Evolutionary conservation across 2,888 invertebrate genomes (phyloP), one percentile per base, ranked within the genome.

Genomic region (Tridacna gigas): DNA sequence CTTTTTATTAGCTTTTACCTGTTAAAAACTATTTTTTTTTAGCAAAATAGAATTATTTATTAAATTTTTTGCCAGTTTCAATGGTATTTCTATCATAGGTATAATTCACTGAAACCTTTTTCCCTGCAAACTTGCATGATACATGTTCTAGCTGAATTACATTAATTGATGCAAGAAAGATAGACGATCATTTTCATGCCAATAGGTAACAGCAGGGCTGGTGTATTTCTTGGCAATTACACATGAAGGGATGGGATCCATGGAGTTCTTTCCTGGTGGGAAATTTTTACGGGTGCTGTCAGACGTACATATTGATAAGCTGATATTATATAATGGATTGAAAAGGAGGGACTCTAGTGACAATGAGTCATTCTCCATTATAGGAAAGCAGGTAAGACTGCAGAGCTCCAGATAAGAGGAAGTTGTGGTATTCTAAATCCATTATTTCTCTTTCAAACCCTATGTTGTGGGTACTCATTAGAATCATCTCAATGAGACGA

Each of bases 191-290:
- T 37, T 37, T 37, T n/a, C 9, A 5, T 56, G 1, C 56, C 56
- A 20, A 22, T n/a, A 93, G 93, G 80, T 92, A 47, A 92, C 92
- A 22, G 91, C 89, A 15, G 90, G 90, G 15, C 82, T 93, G 11
- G 78, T 93, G 18, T 92, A 91, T 76, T 88, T 91, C 45, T 83
- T 92, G 60, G 89, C 89, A 65, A 86, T 92, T 66, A 89, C 88
- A 4, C 91, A 90, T 83, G 83, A 79, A 75, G 93, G 93, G 0
- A 88, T 93, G 87, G 74, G 75, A 61, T 88, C 89, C 1, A 20
- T 92, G 37, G 93, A 93, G 83, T 90, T 91, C 71, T 83, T 91
- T 11, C 87, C 90, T 18, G 89, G 86, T 26, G 87, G 84, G 25
- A 76, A 83, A 22, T 81, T 89, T 66, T 61, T 92, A 15, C 86